These are phyloP conservation scores for Hoplodrina blanda DNA, from an alignment of 2,888 invertebrate species.

Conservation along the genomic window DNA sequence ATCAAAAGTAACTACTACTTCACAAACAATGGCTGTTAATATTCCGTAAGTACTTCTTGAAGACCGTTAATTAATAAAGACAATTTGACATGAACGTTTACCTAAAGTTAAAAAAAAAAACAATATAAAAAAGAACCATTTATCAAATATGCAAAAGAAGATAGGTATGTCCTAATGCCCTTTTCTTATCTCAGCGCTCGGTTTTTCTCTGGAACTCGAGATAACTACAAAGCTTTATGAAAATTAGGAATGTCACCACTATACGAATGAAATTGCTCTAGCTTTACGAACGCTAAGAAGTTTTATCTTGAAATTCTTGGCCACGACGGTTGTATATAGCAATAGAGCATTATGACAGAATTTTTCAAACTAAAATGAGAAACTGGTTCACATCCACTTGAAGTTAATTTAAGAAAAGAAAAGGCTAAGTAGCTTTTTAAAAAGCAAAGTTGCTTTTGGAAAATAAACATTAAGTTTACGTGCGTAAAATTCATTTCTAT, in stretches of 20 bases:
- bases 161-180: conserved; percentile 7
- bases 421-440: neutral
- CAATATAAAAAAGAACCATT: conserved; percentile 34
- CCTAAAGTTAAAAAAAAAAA: conserved; percentile 1
- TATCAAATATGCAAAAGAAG: conserved; percentile 38
- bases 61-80: conserved; percentile 29
- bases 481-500: neutral
- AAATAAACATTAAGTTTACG: neutral
- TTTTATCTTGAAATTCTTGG: conserved; percentile 31
- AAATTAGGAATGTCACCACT: conserved; percentile 41
- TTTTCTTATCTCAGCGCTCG: conserved; percentile 27
- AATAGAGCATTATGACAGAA: neutral
- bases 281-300: conserved; percentile 27
- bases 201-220: conserved; percentile 30
- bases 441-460: neutral
- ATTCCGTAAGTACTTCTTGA: conserved; percentile 8
- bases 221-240: conserved; percentile 44
- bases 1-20: neutral
- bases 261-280: conserved; percentile 14
- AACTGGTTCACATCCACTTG: neutral
- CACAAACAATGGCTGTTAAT: conserved; percentile 3
- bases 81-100: conserved; percentile 34
- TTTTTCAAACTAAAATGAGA: conserved; percentile 1
- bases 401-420: conserved; percentile 1
- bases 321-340: neutral